Percentiles rank a stretch among this genome's conserved stretches.
phyloP scores from a whole-genome alignment of 2,797 vertebrate species.

The Tadarida brasiliensis region DNA sequence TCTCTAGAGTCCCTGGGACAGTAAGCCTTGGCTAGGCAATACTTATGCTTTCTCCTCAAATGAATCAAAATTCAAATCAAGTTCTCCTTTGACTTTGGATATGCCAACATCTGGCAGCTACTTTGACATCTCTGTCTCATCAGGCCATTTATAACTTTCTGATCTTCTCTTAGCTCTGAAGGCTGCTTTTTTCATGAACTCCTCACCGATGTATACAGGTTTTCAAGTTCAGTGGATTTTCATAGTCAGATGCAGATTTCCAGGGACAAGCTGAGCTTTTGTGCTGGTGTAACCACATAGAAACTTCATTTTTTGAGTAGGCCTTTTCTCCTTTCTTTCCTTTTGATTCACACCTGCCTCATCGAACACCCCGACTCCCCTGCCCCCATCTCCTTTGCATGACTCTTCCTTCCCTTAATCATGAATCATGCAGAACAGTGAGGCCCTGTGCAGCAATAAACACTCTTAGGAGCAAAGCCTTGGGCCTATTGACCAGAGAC shows the following conservation, averaged over 20 bases:
- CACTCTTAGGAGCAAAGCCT: neutral
- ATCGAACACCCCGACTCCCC: neutral
- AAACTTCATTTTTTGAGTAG: neutral
- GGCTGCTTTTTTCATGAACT: conserved; percentile 44
- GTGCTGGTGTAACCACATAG: neutral
- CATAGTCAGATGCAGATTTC: conserved; percentile 56
- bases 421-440: too few relatives aligned
- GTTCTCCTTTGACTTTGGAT: conserved; percentile 50
- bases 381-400: neutral
- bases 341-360: neutral
- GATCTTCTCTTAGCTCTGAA: conserved; percentile 52
- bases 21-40: neutral
- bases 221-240: conserved; percentile 53
- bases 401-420: neutral
- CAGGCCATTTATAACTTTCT: conserved; percentile 41
- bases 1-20: neutral
- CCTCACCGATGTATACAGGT: neutral
- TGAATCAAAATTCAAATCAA: conserved; percentile 59
- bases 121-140: conserved; percentile 52
- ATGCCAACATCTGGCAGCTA: conserved; percentile 35
- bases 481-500: neutral
- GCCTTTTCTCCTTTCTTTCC: neutral
- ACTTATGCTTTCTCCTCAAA: conserved; percentile 51
- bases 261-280: neutral
- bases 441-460: neutral